Evolutionary conservation across 2,113 vertebrate genomes (phyloP), one percentile per base, ranked within the genome.

Genomic region (Naja naja): DNA sequence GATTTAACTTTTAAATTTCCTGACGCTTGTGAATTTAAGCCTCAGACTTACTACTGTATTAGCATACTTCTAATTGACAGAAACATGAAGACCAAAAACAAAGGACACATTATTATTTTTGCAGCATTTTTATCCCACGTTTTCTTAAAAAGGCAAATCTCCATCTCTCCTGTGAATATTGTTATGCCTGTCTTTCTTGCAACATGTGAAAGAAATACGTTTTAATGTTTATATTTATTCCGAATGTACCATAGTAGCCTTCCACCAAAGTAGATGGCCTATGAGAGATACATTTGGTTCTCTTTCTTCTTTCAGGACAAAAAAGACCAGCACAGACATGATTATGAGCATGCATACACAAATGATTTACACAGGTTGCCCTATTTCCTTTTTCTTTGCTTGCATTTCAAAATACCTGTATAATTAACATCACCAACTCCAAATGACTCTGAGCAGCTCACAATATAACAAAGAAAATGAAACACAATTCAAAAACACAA

Each of bases 1-100:
- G 92, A 87, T 93, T 96, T 96, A 95, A 96, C 34, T 96, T 95
- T 85, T 94, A 92, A 95, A 95, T 96, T 97, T 97, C 95, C 95
- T 97, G 96, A 95, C 92, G 92, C 93, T 96, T 95, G 94, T 95
- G 96, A 91, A 91, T 96, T 96, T 96, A 96, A 95, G 95, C 94
- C 91, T 95, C 92, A 94, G 96, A 92, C 34, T 93, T 95, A 96
- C 93, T 90, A 87, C 94, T 95, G 89, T 56, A 96, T 96, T 97
- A 96, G 95, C 96, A 91, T 95, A 95, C 89, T 95, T 95, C 96
- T 96, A 97, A 96, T 95, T 94, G 95, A 95, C 54, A 90, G 93
- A 94, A 87, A 92, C 87, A 81, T 74, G 87, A 89, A 93, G 34
- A 85, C 92, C 91, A 52, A 52, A 10, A 54, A 69, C 30, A 94